A percentile compares a stretch with the other conserved stretches of the same genome.
phyloP scores from a whole-genome alignment of 2,888 invertebrate species.

The Myathropa florea region DNA sequence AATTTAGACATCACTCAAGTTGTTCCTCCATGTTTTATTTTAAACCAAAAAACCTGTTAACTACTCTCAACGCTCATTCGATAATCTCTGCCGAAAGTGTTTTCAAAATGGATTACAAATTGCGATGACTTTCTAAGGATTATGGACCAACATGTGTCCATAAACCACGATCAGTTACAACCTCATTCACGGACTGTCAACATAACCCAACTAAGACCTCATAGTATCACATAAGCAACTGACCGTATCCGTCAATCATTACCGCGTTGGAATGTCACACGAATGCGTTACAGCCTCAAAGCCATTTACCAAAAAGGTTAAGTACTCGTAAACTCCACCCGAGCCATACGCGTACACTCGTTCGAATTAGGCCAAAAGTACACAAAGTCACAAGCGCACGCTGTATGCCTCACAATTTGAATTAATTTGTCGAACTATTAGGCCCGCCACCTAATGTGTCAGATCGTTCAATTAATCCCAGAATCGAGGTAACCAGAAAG shows the following conservation, averaged over 20 bases:
- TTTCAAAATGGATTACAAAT: background rate
- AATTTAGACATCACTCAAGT: no score
- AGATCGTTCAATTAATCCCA: slow-evolving; percentile 53
- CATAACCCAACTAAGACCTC: background rate
- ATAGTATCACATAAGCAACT: slow-evolving; percentile 21
- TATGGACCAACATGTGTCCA: background rate
- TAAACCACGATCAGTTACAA: background rate
- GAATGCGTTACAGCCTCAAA: slow-evolving; percentile 19
- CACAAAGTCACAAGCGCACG: slow-evolving; percentile 12
- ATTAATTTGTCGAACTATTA: slow-evolving; percentile 60
- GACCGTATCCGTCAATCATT: slow-evolving; percentile 31
- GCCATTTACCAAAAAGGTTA: slow-evolving; percentile 38
- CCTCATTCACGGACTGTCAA: background rate
- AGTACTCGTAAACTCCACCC: slow-evolving; percentile 35
- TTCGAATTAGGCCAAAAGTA: slow-evolving; percentile 22
- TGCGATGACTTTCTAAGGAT: background rate
- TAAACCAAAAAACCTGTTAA: no score
- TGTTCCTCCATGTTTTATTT: no score
- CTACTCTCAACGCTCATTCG: background rate
- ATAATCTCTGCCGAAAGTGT: background rate
- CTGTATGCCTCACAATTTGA: slow-evolving; percentile 45
- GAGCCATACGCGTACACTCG: background rate
- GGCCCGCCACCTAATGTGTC: slow-evolving; percentile 45
- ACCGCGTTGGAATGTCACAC: slow-evolving; percentile 46
- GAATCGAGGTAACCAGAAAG: slow-evolving; percentile 59